phyloP scores from a whole-genome alignment of 2,113 vertebrate genomes.

The Leptobrachium leishanense region DNA sequence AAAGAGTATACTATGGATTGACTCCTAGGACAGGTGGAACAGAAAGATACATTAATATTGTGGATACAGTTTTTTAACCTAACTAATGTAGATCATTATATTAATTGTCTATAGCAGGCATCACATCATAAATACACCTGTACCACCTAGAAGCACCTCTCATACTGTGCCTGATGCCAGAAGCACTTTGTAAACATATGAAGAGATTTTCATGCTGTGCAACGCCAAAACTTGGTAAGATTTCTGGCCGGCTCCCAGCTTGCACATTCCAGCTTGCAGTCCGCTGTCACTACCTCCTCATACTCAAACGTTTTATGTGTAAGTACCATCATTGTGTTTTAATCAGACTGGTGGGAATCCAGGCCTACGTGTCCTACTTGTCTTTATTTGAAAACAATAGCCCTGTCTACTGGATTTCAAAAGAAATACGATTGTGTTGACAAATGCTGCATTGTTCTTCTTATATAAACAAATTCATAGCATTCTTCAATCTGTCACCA shows the following conservation, averaged over 20 bases:
- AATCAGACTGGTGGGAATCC: not conserved
- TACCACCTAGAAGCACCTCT: too few relatives aligned
- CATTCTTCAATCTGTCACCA: not conserved
- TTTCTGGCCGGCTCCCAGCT: not conserved
- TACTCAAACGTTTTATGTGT: not conserved
- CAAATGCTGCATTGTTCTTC: not conserved
- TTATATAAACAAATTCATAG: not conserved
- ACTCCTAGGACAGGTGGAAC: too few relatives aligned
- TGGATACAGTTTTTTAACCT: too few relatives aligned
- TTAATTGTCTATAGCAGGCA: too few relatives aligned
- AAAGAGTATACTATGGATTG: too few relatives aligned
- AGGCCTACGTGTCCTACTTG: not conserved
- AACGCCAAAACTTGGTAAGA: not conserved
- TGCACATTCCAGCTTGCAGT: conserved; percentile 3
- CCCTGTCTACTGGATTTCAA: not conserved
- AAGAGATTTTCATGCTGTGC: not conserved
- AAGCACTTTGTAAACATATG: not conserved
- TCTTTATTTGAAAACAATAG: not conserved
- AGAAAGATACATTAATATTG: too few relatives aligned
- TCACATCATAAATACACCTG: too few relatives aligned
- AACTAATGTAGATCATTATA: too few relatives aligned
- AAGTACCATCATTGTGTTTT: not conserved
- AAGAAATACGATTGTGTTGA: not conserved
- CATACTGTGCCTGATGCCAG: not conserved
- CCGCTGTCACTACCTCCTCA: conserved; percentile 8